A percentile compares a stretch with the other conserved stretches of the same genome.
phyloP scores from a whole-genome alignment of 2,888 invertebrate genomes.

The Synergus japonicus region DNA sequence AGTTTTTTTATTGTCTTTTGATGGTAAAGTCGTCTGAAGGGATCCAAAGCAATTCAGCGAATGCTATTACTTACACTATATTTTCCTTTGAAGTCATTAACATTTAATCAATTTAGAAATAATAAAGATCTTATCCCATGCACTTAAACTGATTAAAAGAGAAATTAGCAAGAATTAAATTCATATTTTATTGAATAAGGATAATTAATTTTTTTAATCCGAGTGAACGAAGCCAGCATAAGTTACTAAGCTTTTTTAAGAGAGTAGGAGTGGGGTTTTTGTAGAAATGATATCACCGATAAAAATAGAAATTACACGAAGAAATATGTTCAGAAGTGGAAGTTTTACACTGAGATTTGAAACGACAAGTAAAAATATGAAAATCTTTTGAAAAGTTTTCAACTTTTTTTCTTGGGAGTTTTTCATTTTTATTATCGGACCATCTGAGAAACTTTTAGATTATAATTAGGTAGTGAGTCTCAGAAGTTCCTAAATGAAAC shows the following conservation, averaged over 20 bases:
- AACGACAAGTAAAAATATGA: neutral
- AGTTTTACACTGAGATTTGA: neutral
- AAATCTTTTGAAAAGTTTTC: slow-evolving; percentile 9
- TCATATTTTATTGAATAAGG: neutral
- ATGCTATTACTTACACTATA: neutral
- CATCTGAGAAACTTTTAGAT: neutral
- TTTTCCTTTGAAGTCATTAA: neutral
- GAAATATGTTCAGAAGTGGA: neutral
- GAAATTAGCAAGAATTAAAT: neutral
- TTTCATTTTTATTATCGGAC: slow-evolving; percentile 4
- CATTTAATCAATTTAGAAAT: neutral
- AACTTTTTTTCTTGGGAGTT: neutral
- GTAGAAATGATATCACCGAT: neutral
- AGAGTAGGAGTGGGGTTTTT: neutral
- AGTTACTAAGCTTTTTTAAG: neutral
- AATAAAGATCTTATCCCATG: neutral
- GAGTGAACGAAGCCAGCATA: neutral
- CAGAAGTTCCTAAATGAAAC: neutral
- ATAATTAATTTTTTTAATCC: neutral
- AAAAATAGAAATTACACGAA: neutral
- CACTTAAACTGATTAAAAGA: neutral
- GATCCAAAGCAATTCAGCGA: neutral
- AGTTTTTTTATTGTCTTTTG: neutral
- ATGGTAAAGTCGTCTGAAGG: neutral
- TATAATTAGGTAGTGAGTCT: slow-evolving; percentile 3